Evolutionary conservation across 2,888 invertebrate species (phyloP), one percentile per base, ranked within the genome.

Genomic region (Lasioglossum malachurum): DNA sequence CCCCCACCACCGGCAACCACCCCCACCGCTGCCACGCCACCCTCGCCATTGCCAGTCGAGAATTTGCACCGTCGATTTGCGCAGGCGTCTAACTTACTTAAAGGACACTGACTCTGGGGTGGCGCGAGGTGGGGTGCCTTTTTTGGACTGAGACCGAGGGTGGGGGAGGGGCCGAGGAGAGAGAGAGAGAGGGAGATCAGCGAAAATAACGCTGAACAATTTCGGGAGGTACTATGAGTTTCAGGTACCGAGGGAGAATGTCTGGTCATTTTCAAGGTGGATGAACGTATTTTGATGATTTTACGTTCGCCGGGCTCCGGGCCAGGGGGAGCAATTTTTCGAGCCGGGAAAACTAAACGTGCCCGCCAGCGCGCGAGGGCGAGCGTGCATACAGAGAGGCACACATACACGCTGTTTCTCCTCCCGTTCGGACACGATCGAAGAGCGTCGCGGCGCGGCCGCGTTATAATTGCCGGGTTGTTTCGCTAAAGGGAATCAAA

Each of bases 71-170:
- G 88, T 88, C 89, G 88, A 86, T 89, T 87, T 85, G 93, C 93
- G 93, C 94, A 93, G 85, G 92, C 93, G 93, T 92, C 87, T 91
- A 91, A 91, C 92, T 91, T 91, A 92, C 94, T 93, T 93, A 93
- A 94, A 94, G 94, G 94, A 95, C 94, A 94, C 94, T 94, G 94
- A 94, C 94, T 94, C 93, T 86, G 80, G 84, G 85, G 86, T 87
- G 85, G 78, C 78, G 69, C 38, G 41, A 75, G 82, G 83, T 77
- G 86, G 82, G 87, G 77, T 82, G 73, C 82, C 82, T 87, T 87
- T 87, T 88, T 88, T 80, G 84, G 84, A 71, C 77, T 60, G 77
- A 14, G 23, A 38, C 10, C 53, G 83, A 69, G 81, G 79, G 81
- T 71, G 72, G 82, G 57, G 77, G 84, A 27, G 23, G n/a, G 53